phyloP scores from a whole-genome alignment of 2,888 invertebrate genomes.

The Steinernema carpocapsae region DNA sequence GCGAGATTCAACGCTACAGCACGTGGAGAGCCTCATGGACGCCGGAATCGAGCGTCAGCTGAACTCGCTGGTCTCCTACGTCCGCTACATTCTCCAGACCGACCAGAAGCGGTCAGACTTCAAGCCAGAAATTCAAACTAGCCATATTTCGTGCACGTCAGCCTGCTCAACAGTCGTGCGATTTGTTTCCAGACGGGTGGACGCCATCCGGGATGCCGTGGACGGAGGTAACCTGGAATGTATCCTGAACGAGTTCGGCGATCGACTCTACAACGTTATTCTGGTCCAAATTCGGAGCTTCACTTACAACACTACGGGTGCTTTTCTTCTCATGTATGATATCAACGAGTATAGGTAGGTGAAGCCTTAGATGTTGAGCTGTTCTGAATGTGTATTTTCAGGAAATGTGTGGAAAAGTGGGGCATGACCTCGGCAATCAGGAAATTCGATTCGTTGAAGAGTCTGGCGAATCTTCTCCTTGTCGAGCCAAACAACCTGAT shows the following conservation, averaged over 20 bases:
- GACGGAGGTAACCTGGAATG: conserved; percentile 90
- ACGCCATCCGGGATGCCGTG: conserved; percentile 49
- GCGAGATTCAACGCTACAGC: conserved; percentile 83
- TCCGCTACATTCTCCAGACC: conserved; percentile 83
- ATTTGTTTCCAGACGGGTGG: conserved; percentile 75
- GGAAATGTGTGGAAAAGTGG: conserved; percentile 51
- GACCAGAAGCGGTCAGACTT: conserved; percentile 95
- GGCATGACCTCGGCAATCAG: conserved; percentile 72
- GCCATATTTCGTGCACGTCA: conserved; percentile 64
- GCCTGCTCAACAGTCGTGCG: conserved; percentile 85
- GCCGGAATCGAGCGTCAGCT: conserved; percentile 76
- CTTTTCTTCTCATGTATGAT: conserved; percentile 96
- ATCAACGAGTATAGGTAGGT: conserved; percentile 84
- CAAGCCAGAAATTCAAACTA: conserved; percentile 72
- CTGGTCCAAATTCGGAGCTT: conserved; percentile 83
- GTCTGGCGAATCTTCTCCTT: conserved; percentile 89
- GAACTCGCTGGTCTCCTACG: conserved; percentile 87
- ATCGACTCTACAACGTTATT: conserved; percentile 88
- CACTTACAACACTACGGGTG: conserved; percentile 74
- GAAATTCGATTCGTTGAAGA: conserved; percentile 92
- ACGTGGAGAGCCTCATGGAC: conserved; percentile 89
- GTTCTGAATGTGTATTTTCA: conserved; percentile 28
- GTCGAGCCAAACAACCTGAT: conserved; percentile 94
- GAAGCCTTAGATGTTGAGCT: neutral
- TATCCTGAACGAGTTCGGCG: conserved; percentile 85